Conservation (phyloP, 2,797 vertebrate species). For the Antrozous pallidus region DNA sequence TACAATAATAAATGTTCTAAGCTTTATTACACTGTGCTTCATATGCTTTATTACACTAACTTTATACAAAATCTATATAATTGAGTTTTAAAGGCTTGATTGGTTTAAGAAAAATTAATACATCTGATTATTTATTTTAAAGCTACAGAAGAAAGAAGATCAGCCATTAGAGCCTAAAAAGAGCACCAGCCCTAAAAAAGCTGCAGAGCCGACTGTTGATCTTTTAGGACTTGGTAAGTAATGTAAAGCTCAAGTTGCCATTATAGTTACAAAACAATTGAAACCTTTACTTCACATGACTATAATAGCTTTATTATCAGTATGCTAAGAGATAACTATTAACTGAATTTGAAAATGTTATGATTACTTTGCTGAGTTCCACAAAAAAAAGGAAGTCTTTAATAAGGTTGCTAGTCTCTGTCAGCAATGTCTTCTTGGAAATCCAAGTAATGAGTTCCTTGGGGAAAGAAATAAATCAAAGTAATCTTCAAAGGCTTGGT, state of each 20-base stretch:
- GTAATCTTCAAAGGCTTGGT: conserved; percentile 75
- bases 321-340: conserved; percentile 60
- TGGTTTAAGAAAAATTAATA: conserved; percentile 51
- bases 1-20: not conserved
- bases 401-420: conserved; percentile 49
- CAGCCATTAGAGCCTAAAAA: conserved; percentile 87
- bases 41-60: not conserved
- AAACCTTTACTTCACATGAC: conserved; percentile 41
- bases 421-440: conserved; percentile 67
- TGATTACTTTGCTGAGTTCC: conserved; percentile 60
- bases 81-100: conserved; percentile 29
- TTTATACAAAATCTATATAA: not conserved
- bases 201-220: conserved; percentile 89
- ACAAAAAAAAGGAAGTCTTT: conserved; percentile 66
- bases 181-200: conserved; percentile 88
- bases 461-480: conserved; percentile 74
- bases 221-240: conserved; percentile 96
- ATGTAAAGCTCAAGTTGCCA: conserved; percentile 45
- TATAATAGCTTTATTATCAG: conserved; percentile 31
- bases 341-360: conserved; percentile 60
- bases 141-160: conserved; percentile 89
- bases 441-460: conserved; percentile 80
- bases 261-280: conserved; percentile 13
- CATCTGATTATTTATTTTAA: conserved; percentile 65
- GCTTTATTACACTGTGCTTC: not conserved